Base-by-base conservation (phyloP, 2,113 vertebrate genomes). In the Uria aalge region DNA sequence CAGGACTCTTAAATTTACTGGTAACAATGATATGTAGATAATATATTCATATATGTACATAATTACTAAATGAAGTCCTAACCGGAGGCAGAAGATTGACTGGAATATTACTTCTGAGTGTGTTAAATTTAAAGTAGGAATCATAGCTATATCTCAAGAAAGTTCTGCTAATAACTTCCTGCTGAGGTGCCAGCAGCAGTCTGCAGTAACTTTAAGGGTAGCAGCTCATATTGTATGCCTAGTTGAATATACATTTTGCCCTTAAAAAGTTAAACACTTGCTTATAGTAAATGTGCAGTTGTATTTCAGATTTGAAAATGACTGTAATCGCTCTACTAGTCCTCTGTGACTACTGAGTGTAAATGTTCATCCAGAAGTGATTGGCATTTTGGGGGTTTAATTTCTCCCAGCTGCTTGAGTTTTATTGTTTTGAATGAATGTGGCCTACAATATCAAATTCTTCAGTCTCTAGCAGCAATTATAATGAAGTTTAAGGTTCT, bases 351-450 rank as follows among this genome's bases (percentile, higher is more conserved):
- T 90, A 7, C 20, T 41, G 22, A 53, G 4, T 75, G n/a, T 53
- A 59, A 66, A 24, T 38, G 29, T 53, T 88, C 50, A n/a, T 72
- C 40, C 21, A 81, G 34, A 85, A 59, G 7, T 60, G 23, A 55
- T 4, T 74, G 60, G 14, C 19, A 68, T 92, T 96, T 96, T 91
- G 86, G 87, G 92, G 40, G 86, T 94, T 97, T 94, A 94, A 85
- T 94, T 96, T 91, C 48, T 90, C 53, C 53, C 59, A 66, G 10
- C 62, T 94, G 43, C 55, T 93, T 62, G 30, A 79, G 15, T 66
- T 68, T 89, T 74, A 47, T 59, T 77, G 30, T 85, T 95, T 64
- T 52, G 47, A 71, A 83, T 84, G 57, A 90, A 47, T 76, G 32
- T 81, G 45, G 20, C 73, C 52, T 85, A 59, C 23, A 9, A 4